These are phyloP conservation scores for Australoheros scitulus DNA, from an alignment of 2,113 vertebrate genomes.

Conservation along the genomic window DNA sequence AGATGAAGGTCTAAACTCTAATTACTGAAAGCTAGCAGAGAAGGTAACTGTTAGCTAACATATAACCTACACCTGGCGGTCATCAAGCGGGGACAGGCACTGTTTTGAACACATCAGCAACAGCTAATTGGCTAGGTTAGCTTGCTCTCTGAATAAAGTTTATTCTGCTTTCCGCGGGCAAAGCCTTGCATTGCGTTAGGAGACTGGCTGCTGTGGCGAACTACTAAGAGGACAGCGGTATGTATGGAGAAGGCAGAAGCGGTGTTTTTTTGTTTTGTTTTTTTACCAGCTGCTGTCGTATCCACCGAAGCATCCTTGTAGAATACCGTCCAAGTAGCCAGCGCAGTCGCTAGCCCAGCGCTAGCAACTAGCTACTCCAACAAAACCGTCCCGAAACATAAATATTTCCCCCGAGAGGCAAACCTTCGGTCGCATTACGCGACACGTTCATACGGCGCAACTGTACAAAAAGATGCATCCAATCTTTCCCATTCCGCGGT, in stretches of 20 bases:
- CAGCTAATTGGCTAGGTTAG: conserved; percentile 32
- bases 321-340: conserved; percentile 50
- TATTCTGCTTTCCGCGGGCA: neutral
- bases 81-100: conserved; percentile 5
- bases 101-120: conserved; percentile 43
- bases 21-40: neutral
- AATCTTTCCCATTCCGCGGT: conserved; percentile 22
- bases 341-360: conserved; percentile 67
- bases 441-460: conserved; percentile 17
- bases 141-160: conserved; percentile 49
- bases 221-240: neutral
- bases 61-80: conserved; percentile 50
- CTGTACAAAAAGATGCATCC: neutral
- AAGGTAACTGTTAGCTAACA: conserved; percentile 34
- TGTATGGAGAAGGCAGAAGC: neutral
- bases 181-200: neutral
- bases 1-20: neutral
- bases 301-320: conserved; percentile 91
- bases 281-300: conserved; percentile 95
- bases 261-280: conserved; percentile 4
- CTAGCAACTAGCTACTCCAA: conserved; percentile 77
- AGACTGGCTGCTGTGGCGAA: neutral
- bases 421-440: conserved; percentile 59
- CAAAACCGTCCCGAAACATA: conserved; percentile 62
- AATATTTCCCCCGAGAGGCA: conserved; percentile 47